These are phyloP conservation scores for Hippocampus comes DNA, from an alignment of 2,113 vertebrate genomes.

Conservation along the genomic window DNA sequence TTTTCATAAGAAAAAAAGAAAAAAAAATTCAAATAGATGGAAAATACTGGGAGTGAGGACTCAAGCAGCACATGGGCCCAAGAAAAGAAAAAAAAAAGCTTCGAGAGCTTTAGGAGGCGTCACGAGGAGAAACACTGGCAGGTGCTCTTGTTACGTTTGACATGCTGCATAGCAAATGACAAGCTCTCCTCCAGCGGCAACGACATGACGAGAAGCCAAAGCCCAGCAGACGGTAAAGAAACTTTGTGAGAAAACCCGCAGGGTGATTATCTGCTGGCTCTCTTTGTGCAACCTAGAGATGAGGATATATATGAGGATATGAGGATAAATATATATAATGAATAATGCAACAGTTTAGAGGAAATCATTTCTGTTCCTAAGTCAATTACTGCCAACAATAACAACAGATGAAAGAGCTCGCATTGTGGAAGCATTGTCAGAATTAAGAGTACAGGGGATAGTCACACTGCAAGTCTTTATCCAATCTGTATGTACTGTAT, in stretches of 20 bases:
- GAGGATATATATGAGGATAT: neutral
- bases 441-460: slow-evolving; percentile 8
- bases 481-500: neutral
- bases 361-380: slow-evolving; percentile 7
- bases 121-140: slow-evolving; percentile 38
- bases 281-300: neutral
- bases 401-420: slow-evolving; percentile 11
- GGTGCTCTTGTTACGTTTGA: slow-evolving; percentile 37
- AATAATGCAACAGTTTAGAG: slow-evolving; percentile 32
- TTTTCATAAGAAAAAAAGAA: neutral
- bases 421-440: slow-evolving; percentile 13
- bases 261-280: slow-evolving; percentile 1
- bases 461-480: neutral
- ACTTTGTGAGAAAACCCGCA: slow-evolving; percentile 4
- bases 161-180: slow-evolving; percentile 25
- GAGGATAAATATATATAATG: slow-evolving; percentile 8
- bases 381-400: neutral
- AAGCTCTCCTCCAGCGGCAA: slow-evolving; percentile 31
- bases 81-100: slow-evolving; percentile 24
- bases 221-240: slow-evolving; percentile 30
- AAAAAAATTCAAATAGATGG: neutral
- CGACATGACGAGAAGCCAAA: slow-evolving; percentile 16
- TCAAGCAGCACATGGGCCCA: slow-evolving; percentile 33
- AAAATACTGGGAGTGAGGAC: slow-evolving; percentile 45
- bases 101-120: slow-evolving; percentile 41